A percentile compares a stretch with the other conserved stretches of the same genome.
Conservation (phyloP, 2,113 vertebrate genomes). For the Ageneiosus marmoratus region DNA sequence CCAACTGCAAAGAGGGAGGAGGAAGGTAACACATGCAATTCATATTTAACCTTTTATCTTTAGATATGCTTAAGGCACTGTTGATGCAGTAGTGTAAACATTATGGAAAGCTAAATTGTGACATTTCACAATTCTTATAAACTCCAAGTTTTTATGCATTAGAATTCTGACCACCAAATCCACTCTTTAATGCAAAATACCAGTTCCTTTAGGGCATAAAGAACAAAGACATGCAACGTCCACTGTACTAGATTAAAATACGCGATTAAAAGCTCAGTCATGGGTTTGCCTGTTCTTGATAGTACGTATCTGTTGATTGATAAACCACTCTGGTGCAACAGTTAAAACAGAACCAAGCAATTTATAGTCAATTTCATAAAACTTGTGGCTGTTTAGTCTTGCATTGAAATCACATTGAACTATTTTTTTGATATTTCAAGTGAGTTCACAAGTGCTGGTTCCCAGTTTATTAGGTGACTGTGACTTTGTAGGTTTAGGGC, state of each 20-base stretch:
- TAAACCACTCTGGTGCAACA: neutral
- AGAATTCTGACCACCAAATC: neutral
- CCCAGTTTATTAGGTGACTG: neutral
- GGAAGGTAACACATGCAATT: constrained; percentile 83
- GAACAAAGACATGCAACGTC: neutral
- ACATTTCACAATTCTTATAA: neutral
- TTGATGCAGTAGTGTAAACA: neutral
- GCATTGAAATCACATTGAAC: neutral
- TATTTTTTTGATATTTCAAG: neutral
- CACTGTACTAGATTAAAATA: neutral
- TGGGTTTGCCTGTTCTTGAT: neutral
- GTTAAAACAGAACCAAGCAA: neutral
- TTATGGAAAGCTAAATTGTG: neutral
- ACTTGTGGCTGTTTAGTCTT: neutral
- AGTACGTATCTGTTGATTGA: constrained; percentile 1
- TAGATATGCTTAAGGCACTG: neutral
- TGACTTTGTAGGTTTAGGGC: neutral
- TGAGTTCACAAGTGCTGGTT: neutral
- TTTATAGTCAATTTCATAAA: constrained; percentile 4
- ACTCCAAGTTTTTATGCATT: too few species aligned
- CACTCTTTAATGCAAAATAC: neutral
- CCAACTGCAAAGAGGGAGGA: constrained; percentile 97
- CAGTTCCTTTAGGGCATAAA: neutral
- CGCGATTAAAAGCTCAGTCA: neutral
- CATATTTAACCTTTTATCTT: neutral